Evolutionary conservation across 2,113 vertebrate species (phyloP), one percentile per base, ranked within the genome.

Genomic region (Chionomys nivalis): DNA sequence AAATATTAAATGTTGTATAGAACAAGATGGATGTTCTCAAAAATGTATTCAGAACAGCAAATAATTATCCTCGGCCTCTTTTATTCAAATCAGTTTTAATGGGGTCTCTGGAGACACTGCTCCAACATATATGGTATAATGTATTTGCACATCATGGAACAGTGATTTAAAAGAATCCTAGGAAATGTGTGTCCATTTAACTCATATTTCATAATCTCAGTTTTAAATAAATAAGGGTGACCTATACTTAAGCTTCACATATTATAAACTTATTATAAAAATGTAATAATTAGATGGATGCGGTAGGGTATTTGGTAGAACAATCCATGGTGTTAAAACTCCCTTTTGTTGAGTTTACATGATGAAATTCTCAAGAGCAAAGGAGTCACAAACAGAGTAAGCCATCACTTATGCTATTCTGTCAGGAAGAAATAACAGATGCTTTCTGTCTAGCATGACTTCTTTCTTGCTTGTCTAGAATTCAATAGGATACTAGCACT

Each of bases 1-100:
- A 36, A 87, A 92, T 91, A 16, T 73, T 91, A 95, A 93, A 94
- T 86, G 65, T 12, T 44, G 76, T 92, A 1, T 19, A 93, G 36
- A 89, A 92, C 86, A 94, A 82, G 77, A 94, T 86, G 11, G 6
- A 89, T 72, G 39, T 23, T 94, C 52, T 94, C 6, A 85, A 87
- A 95, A 96, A 76, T 42, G 52, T 65, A 96, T 94, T 96, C 89
- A 83, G 55, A 94, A 76, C 44, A 77, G 36, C 8, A 94, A 92
- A 90, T 91, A 90, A 88, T 91, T 94, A 36, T 89, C 14, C 39
- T 94, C 44, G 89, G 26, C 24, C 68, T 49, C 11, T 94, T 83
- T 89, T 87, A 86, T 87, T 93, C 82, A 91, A 93, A 91, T 87
- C 31, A 47, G 33, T 79, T 87, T 79, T 95, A 93, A 95, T 78